Evolutionary conservation across 2,888 invertebrate species (phyloP).

Genomic region (Sussaba pulchella): DNA sequence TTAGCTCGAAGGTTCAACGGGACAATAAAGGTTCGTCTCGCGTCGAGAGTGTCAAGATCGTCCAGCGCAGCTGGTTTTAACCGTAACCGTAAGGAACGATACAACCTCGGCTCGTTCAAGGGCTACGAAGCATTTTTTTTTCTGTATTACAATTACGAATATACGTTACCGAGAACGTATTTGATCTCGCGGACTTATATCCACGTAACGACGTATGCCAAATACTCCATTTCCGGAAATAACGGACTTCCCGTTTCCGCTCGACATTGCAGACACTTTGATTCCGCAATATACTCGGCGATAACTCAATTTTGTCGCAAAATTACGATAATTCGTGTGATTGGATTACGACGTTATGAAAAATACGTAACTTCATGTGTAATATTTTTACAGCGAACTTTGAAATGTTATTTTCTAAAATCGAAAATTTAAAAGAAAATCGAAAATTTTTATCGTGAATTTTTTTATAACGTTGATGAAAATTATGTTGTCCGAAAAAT

Average conservation of each 20-base stretch:
- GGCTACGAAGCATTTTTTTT: conserved; percentile 44
- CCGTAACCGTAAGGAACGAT: conserved; percentile 23
- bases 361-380: no score
- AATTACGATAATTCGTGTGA: neutral
- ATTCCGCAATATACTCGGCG: conserved; percentile 14
- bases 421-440: no score
- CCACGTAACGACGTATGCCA: conserved; percentile 9
- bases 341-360: neutral
- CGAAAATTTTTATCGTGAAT: no score
- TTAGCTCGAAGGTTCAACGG: conserved; percentile 8
- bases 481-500: no score
- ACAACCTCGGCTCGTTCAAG: conserved; percentile 50
- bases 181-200: conserved; percentile 17
- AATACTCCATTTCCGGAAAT: conserved; percentile 51
- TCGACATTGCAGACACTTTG: conserved; percentile 24
- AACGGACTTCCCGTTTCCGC: conserved; percentile 54
- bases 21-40: conserved; percentile 11
- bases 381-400: no score
- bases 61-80: conserved; percentile 30
- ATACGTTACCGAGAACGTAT: conserved; percentile 31
- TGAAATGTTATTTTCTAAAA: no score
- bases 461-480: no score
- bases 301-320: neutral
- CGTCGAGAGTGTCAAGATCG: conserved; percentile 51
- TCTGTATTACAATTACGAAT: conserved; percentile 28